phyloP scores from a whole-genome alignment of 2,888 invertebrate species.

The Amaurobius ferox region DNA sequence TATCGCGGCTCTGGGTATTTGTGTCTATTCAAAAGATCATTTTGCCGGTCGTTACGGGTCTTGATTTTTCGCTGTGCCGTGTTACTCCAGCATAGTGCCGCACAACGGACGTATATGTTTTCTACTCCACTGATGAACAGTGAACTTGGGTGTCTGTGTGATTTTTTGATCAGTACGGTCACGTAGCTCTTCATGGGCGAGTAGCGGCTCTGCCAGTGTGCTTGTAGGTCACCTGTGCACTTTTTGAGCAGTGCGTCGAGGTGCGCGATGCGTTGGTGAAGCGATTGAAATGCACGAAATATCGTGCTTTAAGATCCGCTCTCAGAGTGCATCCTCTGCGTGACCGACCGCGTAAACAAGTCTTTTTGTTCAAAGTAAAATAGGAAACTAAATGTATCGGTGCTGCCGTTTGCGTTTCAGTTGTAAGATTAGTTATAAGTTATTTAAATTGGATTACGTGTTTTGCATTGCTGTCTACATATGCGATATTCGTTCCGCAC shows the following conservation, averaged over 20 bases:
- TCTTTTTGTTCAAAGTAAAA: too few relatives aligned
- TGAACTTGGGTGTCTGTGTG: neutral
- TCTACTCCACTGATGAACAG: conserved; percentile 13
- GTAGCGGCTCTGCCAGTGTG: neutral
- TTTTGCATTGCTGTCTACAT: too few relatives aligned
- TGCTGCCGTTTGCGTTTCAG: too few relatives aligned
- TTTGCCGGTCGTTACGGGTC: too few relatives aligned
- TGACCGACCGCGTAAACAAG: neutral
- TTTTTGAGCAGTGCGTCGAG: neutral
- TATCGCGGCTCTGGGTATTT: too few relatives aligned
- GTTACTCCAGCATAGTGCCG: neutral
- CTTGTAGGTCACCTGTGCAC: neutral
- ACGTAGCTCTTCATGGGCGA: conserved; percentile 6
- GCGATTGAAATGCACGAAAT: conserved; percentile 5
- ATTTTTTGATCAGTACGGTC: neutral
- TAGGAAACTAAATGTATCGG: too few relatives aligned
- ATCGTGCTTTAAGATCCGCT: neutral
- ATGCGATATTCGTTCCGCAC: too few relatives aligned
- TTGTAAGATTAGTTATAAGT: too few relatives aligned
- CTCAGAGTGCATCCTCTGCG: neutral
- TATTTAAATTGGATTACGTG: too few relatives aligned
- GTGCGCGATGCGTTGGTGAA: too few relatives aligned
- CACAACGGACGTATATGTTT: neutral
- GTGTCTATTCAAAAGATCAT: too few relatives aligned
- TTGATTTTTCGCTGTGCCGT: too few relatives aligned